Conservation (phyloP, 2,113 vertebrate species). For the Chaetodon trifascialis region DNA sequence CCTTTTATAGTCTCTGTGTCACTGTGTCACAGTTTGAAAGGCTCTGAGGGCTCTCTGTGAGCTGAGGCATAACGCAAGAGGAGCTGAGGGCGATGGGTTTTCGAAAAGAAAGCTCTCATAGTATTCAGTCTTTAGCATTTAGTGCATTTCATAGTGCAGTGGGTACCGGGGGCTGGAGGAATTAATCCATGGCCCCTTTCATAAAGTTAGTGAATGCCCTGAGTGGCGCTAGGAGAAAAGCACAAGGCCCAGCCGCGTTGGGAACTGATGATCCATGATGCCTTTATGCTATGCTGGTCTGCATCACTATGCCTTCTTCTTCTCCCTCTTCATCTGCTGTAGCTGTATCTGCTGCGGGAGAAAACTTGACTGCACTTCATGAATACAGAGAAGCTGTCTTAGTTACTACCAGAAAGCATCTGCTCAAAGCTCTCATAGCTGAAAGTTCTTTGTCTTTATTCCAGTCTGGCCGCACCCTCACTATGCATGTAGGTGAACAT, state of each 20-base stretch:
- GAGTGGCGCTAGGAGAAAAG: slow-evolving; percentile 73
- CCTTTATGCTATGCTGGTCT: slow-evolving; percentile 66
- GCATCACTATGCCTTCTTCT: slow-evolving; percentile 48
- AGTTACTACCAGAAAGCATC: slow-evolving; percentile 28
- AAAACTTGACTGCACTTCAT: slow-evolving; percentile 36
- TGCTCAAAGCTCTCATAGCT: slow-evolving; percentile 27
- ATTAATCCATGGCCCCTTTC: slow-evolving; percentile 71
- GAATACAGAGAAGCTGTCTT: slow-evolving; percentile 36
- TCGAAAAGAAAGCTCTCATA: slow-evolving; percentile 71
- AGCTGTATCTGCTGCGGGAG: slow-evolving; percentile 52
- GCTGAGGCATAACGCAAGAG: slow-evolving; percentile 62
- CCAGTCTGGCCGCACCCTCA: neutral
- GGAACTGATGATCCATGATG: slow-evolving; percentile 82
- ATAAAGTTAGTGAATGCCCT: slow-evolving; percentile 78
- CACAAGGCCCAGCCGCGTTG: slow-evolving; percentile 56
- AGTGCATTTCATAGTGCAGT: slow-evolving; percentile 77
- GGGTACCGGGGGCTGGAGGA: slow-evolving; percentile 59
- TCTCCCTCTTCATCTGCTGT: slow-evolving; percentile 42
- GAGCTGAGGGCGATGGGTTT: slow-evolving; percentile 60
- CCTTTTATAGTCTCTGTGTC: slow-evolving; percentile 59
- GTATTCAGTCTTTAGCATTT: slow-evolving; percentile 79
- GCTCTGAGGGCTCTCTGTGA: slow-evolving; percentile 59
- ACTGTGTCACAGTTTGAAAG: slow-evolving; percentile 61
- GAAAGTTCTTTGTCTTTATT: slow-evolving; percentile 21
- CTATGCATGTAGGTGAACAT: neutral